These are phyloP conservation scores for Venturia canescens DNA, from an alignment of 1,140 invertebrate species.

Conservation along the genomic window DNA sequence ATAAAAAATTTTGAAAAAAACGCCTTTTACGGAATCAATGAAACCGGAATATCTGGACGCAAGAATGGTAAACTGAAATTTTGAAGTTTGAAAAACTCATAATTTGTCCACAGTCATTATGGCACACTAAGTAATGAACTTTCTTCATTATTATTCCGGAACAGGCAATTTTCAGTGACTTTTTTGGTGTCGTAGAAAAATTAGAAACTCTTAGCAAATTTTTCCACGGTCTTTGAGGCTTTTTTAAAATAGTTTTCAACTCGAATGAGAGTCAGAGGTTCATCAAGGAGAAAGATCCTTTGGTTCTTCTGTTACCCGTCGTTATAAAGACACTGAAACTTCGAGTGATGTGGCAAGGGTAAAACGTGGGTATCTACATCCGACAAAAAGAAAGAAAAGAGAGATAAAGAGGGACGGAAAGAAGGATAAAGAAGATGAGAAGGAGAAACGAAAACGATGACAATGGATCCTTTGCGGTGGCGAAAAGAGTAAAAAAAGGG, in stretches of 20 bases:
- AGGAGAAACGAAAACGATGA: slow-evolving; percentile 58
- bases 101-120: too few species aligned
- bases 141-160: too few species aligned
- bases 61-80: too few species aligned
- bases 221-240: not conserved
- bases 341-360: slow-evolving; percentile 58
- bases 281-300: slow-evolving; percentile 7
- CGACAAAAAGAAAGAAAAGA: not conserved
- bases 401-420: slow-evolving; percentile 13
- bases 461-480: slow-evolving; percentile 72
- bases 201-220: not conserved
- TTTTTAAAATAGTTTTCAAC: not conserved
- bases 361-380: slow-evolving; percentile 40
- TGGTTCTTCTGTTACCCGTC: slow-evolving; percentile 46
- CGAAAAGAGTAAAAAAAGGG: slow-evolving; percentile 67
- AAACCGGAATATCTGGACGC: too few species aligned
- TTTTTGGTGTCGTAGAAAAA: too few species aligned
- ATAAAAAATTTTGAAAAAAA: not conserved
- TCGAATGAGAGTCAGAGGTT: slow-evolving; percentile 18
- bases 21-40: too few species aligned
- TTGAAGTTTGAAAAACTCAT: too few species aligned
- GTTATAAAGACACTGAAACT: slow-evolving; percentile 67
- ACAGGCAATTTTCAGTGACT: not conserved
- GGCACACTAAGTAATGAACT: too few species aligned
- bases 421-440: not conserved